Percentiles rank a stretch among this genome's conserved stretches.
Evolutionary conservation across 1,140 invertebrate species (phyloP).

Genomic region (Vanessa tameamea): DNA sequence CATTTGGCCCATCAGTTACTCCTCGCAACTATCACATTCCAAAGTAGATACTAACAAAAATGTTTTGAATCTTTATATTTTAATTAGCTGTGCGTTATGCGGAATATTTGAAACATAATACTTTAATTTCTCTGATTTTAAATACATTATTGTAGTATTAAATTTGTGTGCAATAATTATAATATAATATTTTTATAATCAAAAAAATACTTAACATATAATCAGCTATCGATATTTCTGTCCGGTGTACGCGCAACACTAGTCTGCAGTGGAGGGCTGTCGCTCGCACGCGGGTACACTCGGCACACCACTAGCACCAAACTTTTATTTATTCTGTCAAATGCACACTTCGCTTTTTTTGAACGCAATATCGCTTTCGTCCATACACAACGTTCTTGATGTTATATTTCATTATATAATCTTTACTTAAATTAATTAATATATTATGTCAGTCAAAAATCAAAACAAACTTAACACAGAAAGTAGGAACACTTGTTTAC

Average conservation of each 20-base stretch:
- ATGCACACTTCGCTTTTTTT: slow-evolving; percentile 47
- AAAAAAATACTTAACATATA: neutral
- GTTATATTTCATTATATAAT: slow-evolving; percentile 8
- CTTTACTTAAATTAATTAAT: neutral
- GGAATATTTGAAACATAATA: too few relatives aligned
- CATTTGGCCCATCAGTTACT: too few relatives aligned
- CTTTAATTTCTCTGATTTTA: too few relatives aligned
- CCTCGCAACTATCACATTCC: too few relatives aligned
- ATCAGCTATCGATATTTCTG: slow-evolving; percentile 1
- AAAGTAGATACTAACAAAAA: too few relatives aligned
- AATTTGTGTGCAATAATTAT: too few relatives aligned
- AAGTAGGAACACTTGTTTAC: too few relatives aligned
- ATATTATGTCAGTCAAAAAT: neutral
- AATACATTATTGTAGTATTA: too few relatives aligned
- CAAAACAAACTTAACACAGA: too few relatives aligned
- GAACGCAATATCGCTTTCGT: slow-evolving; percentile 33
- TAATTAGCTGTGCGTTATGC: too few relatives aligned
- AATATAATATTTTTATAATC: neutral
- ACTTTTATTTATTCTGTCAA: slow-evolving; percentile 73
- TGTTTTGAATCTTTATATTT: too few relatives aligned
- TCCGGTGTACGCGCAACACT: slow-evolving; percentile 19
- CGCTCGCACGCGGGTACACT: slow-evolving; percentile 53
- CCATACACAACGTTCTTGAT: slow-evolving; percentile 23
- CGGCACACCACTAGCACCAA: slow-evolving; percentile 61
- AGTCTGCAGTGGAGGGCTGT: slow-evolving; percentile 47